A percentile compares a stretch with the other conserved stretches of the same genome.
These are phyloP conservation scores for Rotaria macrura DNA, from an alignment of 2,888 invertebrate species.

Conservation along the genomic window DNA sequence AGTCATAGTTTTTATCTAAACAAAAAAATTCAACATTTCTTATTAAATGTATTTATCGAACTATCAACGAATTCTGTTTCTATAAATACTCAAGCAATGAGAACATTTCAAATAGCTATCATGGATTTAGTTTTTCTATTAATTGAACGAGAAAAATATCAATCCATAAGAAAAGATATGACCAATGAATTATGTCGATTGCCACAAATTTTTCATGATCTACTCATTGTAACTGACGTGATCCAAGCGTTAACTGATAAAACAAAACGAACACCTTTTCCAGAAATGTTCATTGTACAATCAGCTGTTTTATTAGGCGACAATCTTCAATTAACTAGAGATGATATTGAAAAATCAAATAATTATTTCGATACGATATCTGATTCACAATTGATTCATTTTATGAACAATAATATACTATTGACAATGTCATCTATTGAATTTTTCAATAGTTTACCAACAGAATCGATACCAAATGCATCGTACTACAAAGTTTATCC, in stretches of 20 bases:
- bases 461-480: not conserved
- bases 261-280: not conserved
- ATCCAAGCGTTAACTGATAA: not conserved
- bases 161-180: not conserved
- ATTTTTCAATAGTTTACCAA: not conserved
- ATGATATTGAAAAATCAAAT: not conserved
- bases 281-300: not conserved
- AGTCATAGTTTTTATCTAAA: not conserved
- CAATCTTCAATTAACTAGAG: not conserved
- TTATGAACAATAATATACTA: not conserved
- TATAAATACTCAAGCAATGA: not conserved
- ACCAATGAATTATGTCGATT: not conserved
- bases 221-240: not conserved
- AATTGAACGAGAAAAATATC: not conserved
- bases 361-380: not conserved
- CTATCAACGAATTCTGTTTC: not conserved
- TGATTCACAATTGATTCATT: not conserved
- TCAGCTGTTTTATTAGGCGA: not conserved
- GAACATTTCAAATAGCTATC: not conserved
- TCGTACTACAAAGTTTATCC: not conserved
- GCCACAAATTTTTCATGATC: not conserved
- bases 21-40: not conserved
- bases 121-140: not conserved
- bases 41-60: not conserved
- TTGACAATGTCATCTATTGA: not conserved